phyloP scores from a whole-genome alignment of 2,797 vertebrate genomes.

The Pseudotriccus pelzelni region DNA sequence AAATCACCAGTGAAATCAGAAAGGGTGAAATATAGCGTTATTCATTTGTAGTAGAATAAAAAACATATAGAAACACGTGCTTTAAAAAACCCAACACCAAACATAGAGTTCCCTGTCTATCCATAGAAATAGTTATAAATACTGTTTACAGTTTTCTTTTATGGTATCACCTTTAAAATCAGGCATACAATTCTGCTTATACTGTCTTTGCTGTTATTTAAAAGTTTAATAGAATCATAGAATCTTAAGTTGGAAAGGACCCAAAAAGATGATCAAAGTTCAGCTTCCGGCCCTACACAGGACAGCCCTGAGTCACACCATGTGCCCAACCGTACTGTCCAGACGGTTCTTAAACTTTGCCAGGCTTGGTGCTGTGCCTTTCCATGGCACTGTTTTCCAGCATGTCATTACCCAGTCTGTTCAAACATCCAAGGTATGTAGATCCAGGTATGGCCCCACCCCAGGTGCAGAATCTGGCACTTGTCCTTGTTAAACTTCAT shows the following conservation, averaged over 20 bases:
- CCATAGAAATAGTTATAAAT: neutral
- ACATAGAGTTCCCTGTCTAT: neutral
- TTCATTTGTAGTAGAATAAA: neutral
- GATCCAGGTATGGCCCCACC: neutral
- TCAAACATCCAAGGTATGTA: neutral
- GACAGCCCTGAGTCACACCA: neutral
- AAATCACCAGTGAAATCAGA: neutral
- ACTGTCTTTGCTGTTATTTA: neutral
- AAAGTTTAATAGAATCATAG: neutral
- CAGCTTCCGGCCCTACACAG: neutral
- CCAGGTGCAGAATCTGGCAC: neutral
- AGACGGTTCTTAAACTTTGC: accelerated
- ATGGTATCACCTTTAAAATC: neutral
- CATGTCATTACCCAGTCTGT: neutral
- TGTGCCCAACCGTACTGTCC: no score
- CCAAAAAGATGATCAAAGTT: no score
- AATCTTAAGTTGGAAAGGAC: neutral
- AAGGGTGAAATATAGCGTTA: neutral
- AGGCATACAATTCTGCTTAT: neutral
- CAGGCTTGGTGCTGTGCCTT: neutral
- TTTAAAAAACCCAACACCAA: neutral
- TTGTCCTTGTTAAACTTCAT: neutral
- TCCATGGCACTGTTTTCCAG: accelerated
- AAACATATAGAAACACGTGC: neutral
- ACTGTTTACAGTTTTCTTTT: neutral